phyloP scores from a whole-genome alignment of 2,113 vertebrate genomes.

The Tragelaphus scriptus region DNA sequence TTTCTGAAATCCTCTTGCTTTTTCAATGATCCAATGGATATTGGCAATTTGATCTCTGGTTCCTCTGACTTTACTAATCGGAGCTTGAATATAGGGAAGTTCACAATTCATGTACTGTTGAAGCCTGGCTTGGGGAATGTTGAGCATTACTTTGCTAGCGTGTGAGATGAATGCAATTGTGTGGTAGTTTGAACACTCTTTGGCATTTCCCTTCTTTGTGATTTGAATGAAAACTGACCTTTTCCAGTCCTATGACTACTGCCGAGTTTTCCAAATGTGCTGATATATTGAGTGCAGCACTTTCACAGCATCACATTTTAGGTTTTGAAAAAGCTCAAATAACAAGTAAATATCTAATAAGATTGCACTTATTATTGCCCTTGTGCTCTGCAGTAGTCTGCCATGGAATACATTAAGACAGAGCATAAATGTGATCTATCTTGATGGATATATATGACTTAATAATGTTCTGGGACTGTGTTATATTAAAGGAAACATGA shows the following conservation, averaged over 20 bases:
- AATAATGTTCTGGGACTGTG: neutral
- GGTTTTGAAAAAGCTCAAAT: neutral
- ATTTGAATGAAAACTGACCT: neutral
- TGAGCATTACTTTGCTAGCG: accelerated
- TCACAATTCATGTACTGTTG: neutral
- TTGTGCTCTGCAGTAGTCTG: neutral
- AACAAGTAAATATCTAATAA: neutral
- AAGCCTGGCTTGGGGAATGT: neutral
- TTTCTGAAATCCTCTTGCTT: neutral
- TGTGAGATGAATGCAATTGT: neutral
- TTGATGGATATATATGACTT: neutral
- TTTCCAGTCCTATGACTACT: neutral
- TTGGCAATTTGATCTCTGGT: neutral
- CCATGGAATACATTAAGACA: neutral
- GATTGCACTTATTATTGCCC: neutral
- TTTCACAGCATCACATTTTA: neutral
- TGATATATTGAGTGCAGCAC: neutral
- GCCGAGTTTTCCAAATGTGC: neutral
- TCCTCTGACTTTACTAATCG: neutral
- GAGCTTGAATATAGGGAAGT: neutral
- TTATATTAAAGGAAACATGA: neutral
- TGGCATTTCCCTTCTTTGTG: neutral
- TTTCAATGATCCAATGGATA: neutral
- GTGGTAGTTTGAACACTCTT: neutral
- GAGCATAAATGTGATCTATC: neutral